These are phyloP conservation scores for Barbus barbus DNA, from an alignment of 2,113 vertebrate species.

Conservation along the genomic window DNA sequence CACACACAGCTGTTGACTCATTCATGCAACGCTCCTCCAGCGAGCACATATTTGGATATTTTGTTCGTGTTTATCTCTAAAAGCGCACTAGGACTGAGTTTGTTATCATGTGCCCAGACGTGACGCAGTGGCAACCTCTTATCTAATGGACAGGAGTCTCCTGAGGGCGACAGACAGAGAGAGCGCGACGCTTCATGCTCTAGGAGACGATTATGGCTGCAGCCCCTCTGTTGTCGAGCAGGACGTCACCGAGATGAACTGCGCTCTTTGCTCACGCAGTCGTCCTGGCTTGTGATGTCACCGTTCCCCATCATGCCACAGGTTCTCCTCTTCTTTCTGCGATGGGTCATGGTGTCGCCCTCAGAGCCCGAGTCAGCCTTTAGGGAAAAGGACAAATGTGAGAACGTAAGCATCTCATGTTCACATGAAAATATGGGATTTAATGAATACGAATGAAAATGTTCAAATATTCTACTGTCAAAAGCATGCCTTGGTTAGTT, in stretches of 20 bases:
- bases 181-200: not conserved
- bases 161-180: not conserved
- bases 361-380: constrained; percentile 89
- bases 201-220: not conserved
- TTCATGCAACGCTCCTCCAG: not conserved
- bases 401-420: too few species aligned
- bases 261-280: constrained; percentile 97
- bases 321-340: constrained; percentile 89
- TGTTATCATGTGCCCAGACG: not conserved
- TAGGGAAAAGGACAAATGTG: not conserved
- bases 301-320: constrained; percentile 85
- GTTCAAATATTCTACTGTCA: too few species aligned
- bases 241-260: constrained; percentile 92
- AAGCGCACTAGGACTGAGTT: constrained; percentile 52
- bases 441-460: too few species aligned
- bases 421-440: not conserved
- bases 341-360: constrained; percentile 83
- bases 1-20: not conserved
- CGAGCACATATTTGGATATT: constrained; percentile 22
- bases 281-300: constrained; percentile 86
- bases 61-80: not conserved
- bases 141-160: constrained; percentile 13
- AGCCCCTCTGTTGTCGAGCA: not conserved
- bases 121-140: not conserved
- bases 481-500: too few species aligned